A percentile compares a stretch with the other conserved stretches of the same genome.
Evolutionary conservation across 2,797 vertebrate genomes (phyloP).

Genomic region (Strix occidentalis): DNA sequence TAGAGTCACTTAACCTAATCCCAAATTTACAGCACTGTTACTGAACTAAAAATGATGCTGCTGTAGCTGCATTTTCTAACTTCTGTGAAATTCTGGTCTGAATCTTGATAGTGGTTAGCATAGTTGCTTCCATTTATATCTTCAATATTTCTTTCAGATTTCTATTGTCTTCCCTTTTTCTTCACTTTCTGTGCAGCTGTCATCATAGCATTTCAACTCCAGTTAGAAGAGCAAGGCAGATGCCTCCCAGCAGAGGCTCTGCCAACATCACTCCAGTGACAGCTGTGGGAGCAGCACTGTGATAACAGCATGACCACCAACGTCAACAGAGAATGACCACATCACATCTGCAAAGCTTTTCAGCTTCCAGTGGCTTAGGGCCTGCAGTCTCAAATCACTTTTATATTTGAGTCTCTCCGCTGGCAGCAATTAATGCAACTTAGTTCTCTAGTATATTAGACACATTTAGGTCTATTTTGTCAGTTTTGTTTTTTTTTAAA

Average conservation of each 20-base stretch:
- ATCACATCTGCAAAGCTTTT: slow-evolving; percentile 63
- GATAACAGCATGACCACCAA: slow-evolving; percentile 36
- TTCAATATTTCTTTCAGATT: not conserved
- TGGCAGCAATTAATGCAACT: not conserved
- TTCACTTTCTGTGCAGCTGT: slow-evolving; percentile 60
- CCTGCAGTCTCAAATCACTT: not conserved
- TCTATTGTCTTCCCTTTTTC: slow-evolving; percentile 38
- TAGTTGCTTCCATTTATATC: slow-evolving; percentile 33
- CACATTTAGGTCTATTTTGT: not conserved
- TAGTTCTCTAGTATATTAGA: not conserved
- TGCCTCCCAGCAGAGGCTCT: slow-evolving; percentile 39
- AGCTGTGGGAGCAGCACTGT: slow-evolving; percentile 48
- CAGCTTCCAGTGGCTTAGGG: slow-evolving; percentile 6
- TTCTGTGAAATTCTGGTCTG: not conserved
- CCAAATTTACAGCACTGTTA: not conserved
- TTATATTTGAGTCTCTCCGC: not conserved
- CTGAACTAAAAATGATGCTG: not conserved
- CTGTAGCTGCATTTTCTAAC: not conserved
- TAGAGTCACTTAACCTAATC: not conserved
- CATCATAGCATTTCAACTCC: slow-evolving; percentile 4
- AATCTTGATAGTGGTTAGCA: not conserved
- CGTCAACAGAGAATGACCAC: slow-evolving; percentile 24
- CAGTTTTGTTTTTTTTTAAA: not conserved
- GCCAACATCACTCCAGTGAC: slow-evolving; percentile 56
- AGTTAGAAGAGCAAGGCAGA: slow-evolving; percentile 31